These are phyloP conservation scores for Hippoglossus hippoglossus DNA, from an alignment of 2,797 vertebrate species.

Conservation along the genomic window DNA sequence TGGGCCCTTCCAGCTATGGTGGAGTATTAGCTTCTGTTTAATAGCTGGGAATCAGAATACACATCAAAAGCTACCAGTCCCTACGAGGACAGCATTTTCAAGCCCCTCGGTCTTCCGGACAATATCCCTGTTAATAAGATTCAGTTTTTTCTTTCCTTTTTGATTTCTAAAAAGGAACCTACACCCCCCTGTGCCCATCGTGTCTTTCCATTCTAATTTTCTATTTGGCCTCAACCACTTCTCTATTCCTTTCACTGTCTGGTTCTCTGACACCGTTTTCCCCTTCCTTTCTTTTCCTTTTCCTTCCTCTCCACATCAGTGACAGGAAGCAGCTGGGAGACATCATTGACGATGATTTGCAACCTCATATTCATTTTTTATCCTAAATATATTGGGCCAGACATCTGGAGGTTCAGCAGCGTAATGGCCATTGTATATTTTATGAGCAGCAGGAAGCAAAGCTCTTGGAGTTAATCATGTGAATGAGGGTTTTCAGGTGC, in stretches of 20 bases:
- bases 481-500: slow-evolving; percentile 66
- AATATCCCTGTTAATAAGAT: neutral
- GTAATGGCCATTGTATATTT: slow-evolving; percentile 79
- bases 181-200: neutral
- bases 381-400: slow-evolving; percentile 75
- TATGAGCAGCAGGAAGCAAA: slow-evolving; percentile 70
- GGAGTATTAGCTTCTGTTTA: neutral
- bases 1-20: neutral
- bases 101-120: neutral
- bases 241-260: neutral
- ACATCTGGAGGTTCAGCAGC: slow-evolving; percentile 71
- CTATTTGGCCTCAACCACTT: neutral
- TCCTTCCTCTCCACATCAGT: neutral
- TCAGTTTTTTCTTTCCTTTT: neutral
- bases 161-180: neutral
- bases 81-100: neutral
- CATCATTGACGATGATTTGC: slow-evolving; percentile 68
- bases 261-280: neutral
- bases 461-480: slow-evolving; percentile 74
- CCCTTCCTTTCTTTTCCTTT: too few species aligned
- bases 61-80: neutral
- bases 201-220: neutral
- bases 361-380: slow-evolving; percentile 70
- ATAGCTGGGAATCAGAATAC: too few species aligned
- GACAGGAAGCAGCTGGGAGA: slow-evolving; percentile 59